Evolutionary conservation across 2,113 vertebrate genomes (phyloP).

Genomic region (Vanacampus margaritifer): DNA sequence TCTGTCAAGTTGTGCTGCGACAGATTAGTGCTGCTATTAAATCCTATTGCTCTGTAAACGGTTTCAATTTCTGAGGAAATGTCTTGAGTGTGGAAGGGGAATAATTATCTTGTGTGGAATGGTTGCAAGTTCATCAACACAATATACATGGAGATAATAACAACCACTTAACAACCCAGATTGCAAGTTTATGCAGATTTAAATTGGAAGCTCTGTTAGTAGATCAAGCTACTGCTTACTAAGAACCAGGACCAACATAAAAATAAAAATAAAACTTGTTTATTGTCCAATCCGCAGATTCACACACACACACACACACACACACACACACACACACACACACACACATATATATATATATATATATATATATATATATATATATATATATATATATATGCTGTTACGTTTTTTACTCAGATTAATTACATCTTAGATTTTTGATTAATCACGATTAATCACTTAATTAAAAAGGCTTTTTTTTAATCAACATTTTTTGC

Average conservation of each 20-base stretch:
- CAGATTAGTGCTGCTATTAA: slow-evolving; percentile 39
- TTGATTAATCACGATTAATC: too few relatives aligned
- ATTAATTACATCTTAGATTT: too few relatives aligned
- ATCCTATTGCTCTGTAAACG: slow-evolving; percentile 36
- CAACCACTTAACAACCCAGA: neutral
- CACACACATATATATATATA: too few relatives aligned
- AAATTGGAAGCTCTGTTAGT: neutral
- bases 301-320: too few relatives aligned
- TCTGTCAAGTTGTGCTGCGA: slow-evolving; percentile 35
- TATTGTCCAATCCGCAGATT: too few relatives aligned
- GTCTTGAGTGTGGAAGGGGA: slow-evolving; percentile 19
- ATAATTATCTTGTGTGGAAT: slow-evolving; percentile 14
- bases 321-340: too few relatives aligned
- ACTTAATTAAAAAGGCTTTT: too few relatives aligned
- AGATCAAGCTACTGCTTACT: neutral
- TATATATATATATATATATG: too few relatives aligned
- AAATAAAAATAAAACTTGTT: neutral
- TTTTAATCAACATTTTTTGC: too few relatives aligned
- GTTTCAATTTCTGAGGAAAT: slow-evolving; percentile 21
- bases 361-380: too few relatives aligned
- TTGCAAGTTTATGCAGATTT: neutral
- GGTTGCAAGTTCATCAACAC: slow-evolving; percentile 9
- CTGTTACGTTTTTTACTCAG: too few relatives aligned
- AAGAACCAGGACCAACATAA: neutral
- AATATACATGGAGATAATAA: slow-evolving; percentile 10